Percentiles rank a stretch among this genome's conserved stretches.
These are phyloP conservation scores for Yponomeuta malinellus DNA, from an alignment of 2,888 invertebrate species.

Conservation along the genomic window DNA sequence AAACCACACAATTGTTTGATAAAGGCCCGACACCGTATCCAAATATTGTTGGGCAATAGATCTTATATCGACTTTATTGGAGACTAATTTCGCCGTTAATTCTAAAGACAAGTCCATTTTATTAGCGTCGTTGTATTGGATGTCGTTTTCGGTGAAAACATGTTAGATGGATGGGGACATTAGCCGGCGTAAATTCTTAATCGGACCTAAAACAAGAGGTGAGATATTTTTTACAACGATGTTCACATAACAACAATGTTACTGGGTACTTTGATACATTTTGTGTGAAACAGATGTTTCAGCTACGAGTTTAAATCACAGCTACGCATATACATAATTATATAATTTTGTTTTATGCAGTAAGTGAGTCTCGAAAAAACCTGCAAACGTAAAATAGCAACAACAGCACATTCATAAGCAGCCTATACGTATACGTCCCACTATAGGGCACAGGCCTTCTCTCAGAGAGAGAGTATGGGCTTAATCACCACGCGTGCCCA, in stretches of 20 bases:
- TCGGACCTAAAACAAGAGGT: not conserved
- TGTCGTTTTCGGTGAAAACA: not conserved
- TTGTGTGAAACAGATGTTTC: not conserved
- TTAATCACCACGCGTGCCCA: no score
- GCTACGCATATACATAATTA: no score
- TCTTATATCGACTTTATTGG: not conserved
- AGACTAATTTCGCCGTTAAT: not conserved
- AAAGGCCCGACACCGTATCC: slow-evolving; percentile 39
- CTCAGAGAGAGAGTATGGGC: no score
- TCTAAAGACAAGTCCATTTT: not conserved
- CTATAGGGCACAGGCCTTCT: no score
- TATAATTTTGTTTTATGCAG: no score
- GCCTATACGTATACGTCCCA: no score
- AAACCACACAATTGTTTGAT: slow-evolving; percentile 50
- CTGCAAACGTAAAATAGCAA: no score
- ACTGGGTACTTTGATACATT: not conserved
- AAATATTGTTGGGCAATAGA: slow-evolving; percentile 27
- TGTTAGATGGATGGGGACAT: not conserved
- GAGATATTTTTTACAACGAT: not conserved
- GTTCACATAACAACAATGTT: not conserved
- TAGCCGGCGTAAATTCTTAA: not conserved
- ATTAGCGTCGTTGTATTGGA: not conserved
- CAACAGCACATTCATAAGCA: no score
- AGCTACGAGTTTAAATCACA: not conserved
- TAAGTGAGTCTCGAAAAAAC: no score